These are phyloP conservation scores for Phrynocephalus guinanensis DNA, from an alignment of 2,797 vertebrate species.

Conservation along the genomic window DNA sequence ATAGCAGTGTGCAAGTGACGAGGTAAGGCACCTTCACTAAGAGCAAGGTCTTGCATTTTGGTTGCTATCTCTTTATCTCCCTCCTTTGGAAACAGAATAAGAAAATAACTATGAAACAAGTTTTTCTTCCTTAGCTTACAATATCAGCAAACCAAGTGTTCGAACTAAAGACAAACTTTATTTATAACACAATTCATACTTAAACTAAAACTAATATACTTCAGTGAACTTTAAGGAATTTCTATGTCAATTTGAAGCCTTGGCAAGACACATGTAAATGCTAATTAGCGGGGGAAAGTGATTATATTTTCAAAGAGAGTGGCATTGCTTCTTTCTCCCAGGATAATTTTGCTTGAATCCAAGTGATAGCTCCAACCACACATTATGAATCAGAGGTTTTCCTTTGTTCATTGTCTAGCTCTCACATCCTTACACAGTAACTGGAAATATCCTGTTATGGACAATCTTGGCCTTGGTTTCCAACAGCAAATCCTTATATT, in stretches of 20 bases:
- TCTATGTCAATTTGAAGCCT: background rate
- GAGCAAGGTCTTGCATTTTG: slow-evolving; percentile 98
- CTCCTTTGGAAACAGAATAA: slow-evolving; percentile 85
- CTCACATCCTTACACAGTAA: too few relatives aligned
- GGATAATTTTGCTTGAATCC: too few relatives aligned
- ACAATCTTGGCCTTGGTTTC: too few relatives aligned
- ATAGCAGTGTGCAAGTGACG: slow-evolving; percentile 95
- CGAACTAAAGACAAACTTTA: background rate
- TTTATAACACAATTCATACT: background rate
- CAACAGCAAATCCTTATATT: too few relatives aligned
- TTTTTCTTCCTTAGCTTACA: slow-evolving; percentile 59
- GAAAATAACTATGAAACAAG: slow-evolving; percentile 72
- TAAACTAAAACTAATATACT: background rate
- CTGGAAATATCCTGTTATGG: too few relatives aligned
- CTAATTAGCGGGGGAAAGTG: background rate
- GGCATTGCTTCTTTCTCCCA: background rate
- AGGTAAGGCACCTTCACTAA: slow-evolving; percentile 97
- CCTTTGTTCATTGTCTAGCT: too few relatives aligned
- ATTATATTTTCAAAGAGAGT: background rate
- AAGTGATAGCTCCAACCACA: too few relatives aligned
- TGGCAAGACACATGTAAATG: background rate
- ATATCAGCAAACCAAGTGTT: background rate
- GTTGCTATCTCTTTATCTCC: slow-evolving; percentile 98
- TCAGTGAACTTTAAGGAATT: background rate
- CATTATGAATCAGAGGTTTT: too few relatives aligned